phyloP scores from a whole-genome alignment of 1,140 invertebrate genomes.

The Elymnias hypermnestra region DNA sequence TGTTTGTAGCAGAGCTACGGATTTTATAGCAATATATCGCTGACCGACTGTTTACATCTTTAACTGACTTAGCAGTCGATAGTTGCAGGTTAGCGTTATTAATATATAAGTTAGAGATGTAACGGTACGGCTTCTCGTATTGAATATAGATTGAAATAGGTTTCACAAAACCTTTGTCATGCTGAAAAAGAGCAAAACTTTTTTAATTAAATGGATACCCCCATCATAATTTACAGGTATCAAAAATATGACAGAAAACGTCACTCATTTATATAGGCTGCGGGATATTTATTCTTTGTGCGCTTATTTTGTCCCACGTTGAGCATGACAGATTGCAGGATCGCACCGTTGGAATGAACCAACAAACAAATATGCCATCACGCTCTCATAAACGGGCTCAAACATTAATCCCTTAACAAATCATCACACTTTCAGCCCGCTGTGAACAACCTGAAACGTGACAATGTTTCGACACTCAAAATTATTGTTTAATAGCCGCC shows the following conservation, averaged over 20 bases:
- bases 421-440: constrained; percentile 29
- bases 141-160: too few relatives aligned
- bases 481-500: constrained; percentile 3
- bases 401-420: constrained; percentile 60
- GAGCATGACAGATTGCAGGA: constrained; percentile 56
- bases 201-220: not conserved
- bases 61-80: too few relatives aligned
- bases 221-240: not conserved
- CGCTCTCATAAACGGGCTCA: constrained; percentile 58
- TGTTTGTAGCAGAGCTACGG: too few relatives aligned
- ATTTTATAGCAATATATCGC: too few relatives aligned
- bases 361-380: constrained; percentile 61
- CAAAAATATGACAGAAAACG: constrained; percentile 9
- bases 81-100: too few relatives aligned
- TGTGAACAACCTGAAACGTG: constrained; percentile 3
- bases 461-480: constrained; percentile 3
- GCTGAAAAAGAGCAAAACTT: too few relatives aligned
- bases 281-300: constrained; percentile 51
- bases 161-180: too few relatives aligned
- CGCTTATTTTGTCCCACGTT: constrained; percentile 53
- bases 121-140: too few relatives aligned
- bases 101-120: too few relatives aligned
- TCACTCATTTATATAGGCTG: constrained; percentile 57
- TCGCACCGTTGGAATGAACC: constrained; percentile 42
- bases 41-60: too few relatives aligned